Evolutionary conservation across 2,113 vertebrate genomes (phyloP), one percentile per base, ranked within the genome.

Genomic region (Gymnocephalus cernua): DNA sequence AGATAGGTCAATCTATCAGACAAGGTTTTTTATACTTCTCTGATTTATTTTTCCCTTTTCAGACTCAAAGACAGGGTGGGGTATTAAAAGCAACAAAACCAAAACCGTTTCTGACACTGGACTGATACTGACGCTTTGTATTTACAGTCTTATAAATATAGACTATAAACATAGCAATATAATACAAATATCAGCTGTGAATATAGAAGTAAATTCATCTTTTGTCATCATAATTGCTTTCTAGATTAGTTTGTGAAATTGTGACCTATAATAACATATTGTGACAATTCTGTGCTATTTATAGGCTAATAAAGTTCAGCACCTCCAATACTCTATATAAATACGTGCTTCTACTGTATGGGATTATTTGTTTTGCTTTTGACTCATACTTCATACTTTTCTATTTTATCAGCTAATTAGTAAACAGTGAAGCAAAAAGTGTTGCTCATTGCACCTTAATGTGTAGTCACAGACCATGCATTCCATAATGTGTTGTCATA

Each of bases 401-500:
- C 18, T 0, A 0, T 18, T 27, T 6, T 25, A 61, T 50, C 23
- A 13, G 25, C 16, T 80, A 64, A 84, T 79, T 71, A 51, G n/a
- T 48, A 67, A 86, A 61, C 51, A 58, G 7, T 66, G n/a, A 75
- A 48, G 51, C 79, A 79, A 51, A 74, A 45, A n/a, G 6, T 19
- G n/a, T 1, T 6, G 1, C 12, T 4, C 15, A 14, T 32, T 67
- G 51, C 29, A 44, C 59, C 48, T 62, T 59, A 59, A 58, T 50
- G 19, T 54, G 32, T 13, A 67, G 32, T 45, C 38, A 61, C 23
- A 48, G 21, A 32, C 4, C 5, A 29, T 57, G 44, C 1, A 23
- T 62, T 21, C 25, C 18, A 27, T 57, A 35, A 67, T 25, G 58
- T 32, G 11, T 2, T 19, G 18, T 64, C 47, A 12, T 12, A 53